Evolutionary conservation across 2,113 vertebrate genomes (phyloP).

Genomic region (Ailurus styani): DNA sequence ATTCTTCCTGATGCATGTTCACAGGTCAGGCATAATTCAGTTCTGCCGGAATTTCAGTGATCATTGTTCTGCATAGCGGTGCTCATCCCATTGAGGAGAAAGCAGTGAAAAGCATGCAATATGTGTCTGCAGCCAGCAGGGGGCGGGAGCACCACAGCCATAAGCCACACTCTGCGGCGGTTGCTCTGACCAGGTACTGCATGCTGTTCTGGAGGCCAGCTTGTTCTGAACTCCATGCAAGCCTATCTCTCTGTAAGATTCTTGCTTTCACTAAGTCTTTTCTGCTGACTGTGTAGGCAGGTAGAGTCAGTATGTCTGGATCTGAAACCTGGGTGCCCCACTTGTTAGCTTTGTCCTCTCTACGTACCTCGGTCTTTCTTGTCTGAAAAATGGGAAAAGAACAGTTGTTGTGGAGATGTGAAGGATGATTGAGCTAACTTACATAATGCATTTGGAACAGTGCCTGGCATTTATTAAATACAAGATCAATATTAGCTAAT

Average conservation of each 20-base stretch:
- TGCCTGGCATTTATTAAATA: neutral
- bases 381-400: neutral
- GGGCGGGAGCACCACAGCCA: conserved; percentile 8
- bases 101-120: neutral
- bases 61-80: neutral
- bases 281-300: neutral
- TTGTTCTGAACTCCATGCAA: neutral
- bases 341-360: neutral
- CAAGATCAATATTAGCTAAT: neutral
- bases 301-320: neutral
- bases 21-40: neutral
- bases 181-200: neutral
- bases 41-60: neutral
- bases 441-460: neutral
- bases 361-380: neutral
- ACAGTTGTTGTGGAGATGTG: neutral
- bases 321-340: neutral
- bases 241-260: neutral
- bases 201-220: neutral
- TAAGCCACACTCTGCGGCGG: accelerated
- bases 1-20: neutral
- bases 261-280: neutral
- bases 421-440: neutral
- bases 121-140: neutral
- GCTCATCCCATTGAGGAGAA: neutral